Conservation (phyloP, 2,888 invertebrate species). For the Agrilus biguttatus region DNA sequence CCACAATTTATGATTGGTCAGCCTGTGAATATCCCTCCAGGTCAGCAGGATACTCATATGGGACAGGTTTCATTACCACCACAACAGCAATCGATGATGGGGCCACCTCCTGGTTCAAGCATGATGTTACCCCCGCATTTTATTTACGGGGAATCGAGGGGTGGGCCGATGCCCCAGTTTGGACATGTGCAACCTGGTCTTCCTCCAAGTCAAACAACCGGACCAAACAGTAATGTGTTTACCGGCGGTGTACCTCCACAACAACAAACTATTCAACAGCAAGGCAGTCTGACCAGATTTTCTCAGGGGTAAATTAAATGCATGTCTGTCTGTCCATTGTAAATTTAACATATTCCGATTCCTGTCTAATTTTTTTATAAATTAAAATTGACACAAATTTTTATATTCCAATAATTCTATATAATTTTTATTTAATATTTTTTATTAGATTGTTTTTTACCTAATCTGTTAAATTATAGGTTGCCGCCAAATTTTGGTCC, state of each 20-base stretch:
- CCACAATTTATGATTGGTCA: no score
- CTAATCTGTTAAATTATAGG: neutral
- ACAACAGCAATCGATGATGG: neutral
- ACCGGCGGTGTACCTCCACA: neutral
- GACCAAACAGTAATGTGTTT: neutral
- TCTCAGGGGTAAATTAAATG: no score
- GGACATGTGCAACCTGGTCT: neutral
- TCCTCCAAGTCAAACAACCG: neutral
- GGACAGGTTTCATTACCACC: no score
- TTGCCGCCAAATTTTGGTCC: slow-evolving; percentile 5
- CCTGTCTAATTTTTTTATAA: no score
- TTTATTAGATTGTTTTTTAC: no score
- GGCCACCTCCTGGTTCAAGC: slow-evolving; percentile 4
- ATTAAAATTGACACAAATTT: no score
- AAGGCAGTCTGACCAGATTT: neutral
- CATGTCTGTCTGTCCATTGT: no score
- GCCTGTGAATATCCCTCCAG: no score
- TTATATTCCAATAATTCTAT: no score
- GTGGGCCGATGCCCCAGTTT: neutral
- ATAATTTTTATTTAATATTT: no score
- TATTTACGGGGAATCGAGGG: neutral
- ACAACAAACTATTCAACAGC: neutral
- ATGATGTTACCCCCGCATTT: slow-evolving; percentile 4
- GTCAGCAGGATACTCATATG: no score
- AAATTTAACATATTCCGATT: no score